Conservation (phyloP, 2,113 vertebrate species). For the Terrapene triunguis region DNA sequence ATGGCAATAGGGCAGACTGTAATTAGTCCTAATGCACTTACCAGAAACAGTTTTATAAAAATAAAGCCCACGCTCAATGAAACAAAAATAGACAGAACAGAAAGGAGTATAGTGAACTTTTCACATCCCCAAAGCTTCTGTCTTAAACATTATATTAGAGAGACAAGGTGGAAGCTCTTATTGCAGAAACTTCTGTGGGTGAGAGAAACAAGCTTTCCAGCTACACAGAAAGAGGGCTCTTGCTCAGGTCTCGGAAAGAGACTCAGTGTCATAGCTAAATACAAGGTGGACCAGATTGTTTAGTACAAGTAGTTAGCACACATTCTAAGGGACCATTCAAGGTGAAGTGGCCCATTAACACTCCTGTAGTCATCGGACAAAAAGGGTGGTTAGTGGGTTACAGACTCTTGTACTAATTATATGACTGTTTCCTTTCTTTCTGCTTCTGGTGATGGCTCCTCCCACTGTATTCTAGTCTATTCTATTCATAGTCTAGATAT, state of each 20-base stretch:
- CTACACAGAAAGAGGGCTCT: background rate
- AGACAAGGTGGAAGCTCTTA: background rate
- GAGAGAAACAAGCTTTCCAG: background rate
- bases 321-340: background rate
- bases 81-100: background rate
- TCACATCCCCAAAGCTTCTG: constrained; percentile 46
- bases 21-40: constrained; percentile 60
- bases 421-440: background rate
- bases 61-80: constrained; percentile 9
- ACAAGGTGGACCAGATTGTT: background rate
- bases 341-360: background rate
- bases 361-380: background rate
- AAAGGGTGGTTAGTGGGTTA: background rate
- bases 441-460: constrained; percentile 35
- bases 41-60: constrained; percentile 45
- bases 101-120: constrained; percentile 28
- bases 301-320: background rate
- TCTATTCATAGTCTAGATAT: background rate
- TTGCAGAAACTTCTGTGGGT: background rate
- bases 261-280: background rate
- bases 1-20: constrained; percentile 4
- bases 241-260: background rate
- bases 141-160: constrained; percentile 26
- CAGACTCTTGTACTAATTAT: background rate
- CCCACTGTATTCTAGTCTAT: background rate